Conservation (phyloP, 2,113 vertebrate genomes). For the Tricholaema leucomelas region DNA sequence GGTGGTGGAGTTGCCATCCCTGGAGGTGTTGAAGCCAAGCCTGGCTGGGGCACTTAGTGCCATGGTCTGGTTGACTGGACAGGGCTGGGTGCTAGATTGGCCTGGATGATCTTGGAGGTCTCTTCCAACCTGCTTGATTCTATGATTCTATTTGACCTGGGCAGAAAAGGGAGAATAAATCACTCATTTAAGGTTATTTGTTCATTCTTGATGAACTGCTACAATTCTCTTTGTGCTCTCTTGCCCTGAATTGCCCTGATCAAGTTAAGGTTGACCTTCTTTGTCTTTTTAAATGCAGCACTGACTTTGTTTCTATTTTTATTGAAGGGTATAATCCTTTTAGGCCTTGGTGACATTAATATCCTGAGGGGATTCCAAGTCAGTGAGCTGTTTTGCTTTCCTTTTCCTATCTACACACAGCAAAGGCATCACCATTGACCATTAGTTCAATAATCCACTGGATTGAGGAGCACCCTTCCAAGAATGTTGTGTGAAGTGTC, state of each 20-base stretch:
- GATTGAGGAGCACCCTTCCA: constrained; percentile 18
- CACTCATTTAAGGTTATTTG: neutral
- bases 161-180: neutral
- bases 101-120: too few species aligned
- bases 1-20: too few species aligned
- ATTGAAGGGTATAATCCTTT: constrained; percentile 49
- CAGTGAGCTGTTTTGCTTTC: constrained; percentile 25
- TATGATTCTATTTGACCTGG: too few species aligned
- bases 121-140: too few species aligned
- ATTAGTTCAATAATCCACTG: constrained; percentile 47
- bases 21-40: too few species aligned
- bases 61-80: too few species aligned
- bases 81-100: too few species aligned
- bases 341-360: constrained; percentile 52
- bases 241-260: neutral
- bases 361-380: constrained; percentile 45
- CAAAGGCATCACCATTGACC: constrained; percentile 16
- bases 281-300: constrained; percentile 53
- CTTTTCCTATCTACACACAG: neutral
- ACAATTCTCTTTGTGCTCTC: neutral
- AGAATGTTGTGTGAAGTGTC: constrained; percentile 11
- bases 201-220: neutral
- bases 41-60: too few species aligned
- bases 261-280: constrained; percentile 56
- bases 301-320: constrained; percentile 69